A percentile compares a stretch with the other conserved stretches of the same genome.
Conservation (phyloP, 2,113 vertebrate genomes). For the Sialia sialis region DNA sequence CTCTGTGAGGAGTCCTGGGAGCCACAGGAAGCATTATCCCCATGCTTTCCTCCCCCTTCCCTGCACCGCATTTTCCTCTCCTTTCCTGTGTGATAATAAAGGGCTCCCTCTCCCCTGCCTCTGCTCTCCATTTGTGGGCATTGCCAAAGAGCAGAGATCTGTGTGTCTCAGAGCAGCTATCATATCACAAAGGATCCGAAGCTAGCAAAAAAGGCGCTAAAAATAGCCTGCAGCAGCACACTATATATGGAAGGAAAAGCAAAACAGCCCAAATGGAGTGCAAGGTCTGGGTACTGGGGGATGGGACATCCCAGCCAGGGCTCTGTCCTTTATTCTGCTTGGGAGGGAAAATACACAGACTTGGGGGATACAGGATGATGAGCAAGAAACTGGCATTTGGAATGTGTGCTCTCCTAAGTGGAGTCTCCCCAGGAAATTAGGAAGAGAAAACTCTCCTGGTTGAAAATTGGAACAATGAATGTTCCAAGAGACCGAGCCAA, state of each 20-base stretch:
- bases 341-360: neutral
- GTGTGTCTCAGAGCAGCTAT: constrained; percentile 61
- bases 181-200: constrained; percentile 71
- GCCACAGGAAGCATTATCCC: constrained; percentile 69
- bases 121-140: constrained; percentile 84
- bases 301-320: constrained; percentile 29
- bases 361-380: neutral
- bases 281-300: constrained; percentile 60
- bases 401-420: neutral
- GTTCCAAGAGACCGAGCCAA: neutral
- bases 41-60: constrained; percentile 48
- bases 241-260: constrained; percentile 81
- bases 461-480: neutral
- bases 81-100: constrained; percentile 67
- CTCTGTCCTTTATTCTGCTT: neutral
- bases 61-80: neutral
- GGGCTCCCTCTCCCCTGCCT: constrained; percentile 69
- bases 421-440: neutral
- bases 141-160: constrained; percentile 72
- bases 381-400: neutral
- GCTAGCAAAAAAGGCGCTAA: constrained; percentile 75
- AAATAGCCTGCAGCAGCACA: constrained; percentile 79
- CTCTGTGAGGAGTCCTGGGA: neutral
- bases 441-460: neutral
- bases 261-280: constrained; percentile 63